Evolutionary conservation across 2,113 vertebrate genomes (phyloP).

Genomic region (Monopterus albus): DNA sequence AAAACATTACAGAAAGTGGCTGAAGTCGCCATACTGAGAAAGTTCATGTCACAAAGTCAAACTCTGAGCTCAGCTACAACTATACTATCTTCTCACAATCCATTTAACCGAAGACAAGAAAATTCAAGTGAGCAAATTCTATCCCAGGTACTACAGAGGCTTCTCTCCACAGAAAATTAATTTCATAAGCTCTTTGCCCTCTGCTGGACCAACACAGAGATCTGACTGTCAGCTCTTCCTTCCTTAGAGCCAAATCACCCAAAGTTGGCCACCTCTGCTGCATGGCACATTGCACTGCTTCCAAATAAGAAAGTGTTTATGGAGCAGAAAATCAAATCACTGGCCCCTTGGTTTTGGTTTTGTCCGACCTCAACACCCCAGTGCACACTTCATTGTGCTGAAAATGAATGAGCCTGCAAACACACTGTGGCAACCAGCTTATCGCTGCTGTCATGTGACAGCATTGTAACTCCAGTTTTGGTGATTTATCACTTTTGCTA

Average conservation of each 20-base stretch:
- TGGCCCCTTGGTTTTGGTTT: constrained; percentile 69
- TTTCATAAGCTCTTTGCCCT: constrained; percentile 65
- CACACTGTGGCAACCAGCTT: constrained; percentile 50
- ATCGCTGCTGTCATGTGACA: constrained; percentile 21
- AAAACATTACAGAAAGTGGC: constrained; percentile 21
- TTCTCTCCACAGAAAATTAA: constrained; percentile 66
- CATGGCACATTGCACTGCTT: constrained; percentile 65
- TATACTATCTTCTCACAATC: constrained; percentile 34
- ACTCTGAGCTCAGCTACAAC: constrained; percentile 14
- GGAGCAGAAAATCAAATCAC: constrained; percentile 80
- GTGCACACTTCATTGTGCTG: constrained; percentile 67
- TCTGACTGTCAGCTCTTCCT: constrained; percentile 60
- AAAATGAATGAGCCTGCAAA: constrained; percentile 72
- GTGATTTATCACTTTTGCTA: constrained; percentile 12
- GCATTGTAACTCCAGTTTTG: constrained; percentile 25
- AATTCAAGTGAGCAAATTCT: constrained; percentile 48
- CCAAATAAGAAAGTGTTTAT: constrained; percentile 79
- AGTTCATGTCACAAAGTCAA: constrained; percentile 21
- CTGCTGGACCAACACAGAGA: constrained; percentile 49
- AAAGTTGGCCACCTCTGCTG: constrained; percentile 65
- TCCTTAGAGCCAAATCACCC: constrained; percentile 69
- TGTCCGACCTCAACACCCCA: constrained; percentile 65
- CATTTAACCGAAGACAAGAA: constrained; percentile 56
- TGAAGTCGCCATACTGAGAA: constrained; percentile 15
- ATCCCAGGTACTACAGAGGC: constrained; percentile 33